Evolutionary conservation across 1,140 invertebrate genomes (phyloP).

Genomic region (Chrysopa pallens): DNA sequence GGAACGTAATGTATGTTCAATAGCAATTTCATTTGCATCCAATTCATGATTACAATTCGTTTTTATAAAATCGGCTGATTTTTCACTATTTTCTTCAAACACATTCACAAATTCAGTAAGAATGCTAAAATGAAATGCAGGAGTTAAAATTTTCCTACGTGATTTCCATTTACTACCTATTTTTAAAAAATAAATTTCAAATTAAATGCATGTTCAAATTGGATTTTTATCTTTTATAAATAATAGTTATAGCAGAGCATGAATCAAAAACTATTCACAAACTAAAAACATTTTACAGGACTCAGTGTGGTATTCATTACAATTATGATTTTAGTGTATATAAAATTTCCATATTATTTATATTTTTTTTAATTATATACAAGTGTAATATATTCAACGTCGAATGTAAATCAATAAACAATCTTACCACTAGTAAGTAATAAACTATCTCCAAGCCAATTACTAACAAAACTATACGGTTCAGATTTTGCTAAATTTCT

Average conservation of each 20-base stretch:
- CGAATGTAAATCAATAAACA: no score
- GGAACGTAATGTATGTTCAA: constrained; percentile 32
- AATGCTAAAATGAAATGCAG: constrained; percentile 81
- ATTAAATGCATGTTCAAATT: no score
- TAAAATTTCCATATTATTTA: no score
- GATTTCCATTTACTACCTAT: constrained; percentile 55
- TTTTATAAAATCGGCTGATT: constrained; percentile 13
- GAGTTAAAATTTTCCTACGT: constrained; percentile 65
- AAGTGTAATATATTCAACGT: no score
- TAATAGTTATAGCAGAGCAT: no score
- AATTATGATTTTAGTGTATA: no score
- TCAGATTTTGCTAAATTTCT: constrained; percentile 30
- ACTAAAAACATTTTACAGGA: no score
- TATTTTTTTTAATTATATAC: no score
- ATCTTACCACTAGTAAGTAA: constrained; percentile 16
- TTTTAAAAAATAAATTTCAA: no score
- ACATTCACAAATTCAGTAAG: constrained; percentile 53
- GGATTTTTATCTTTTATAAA: no score
- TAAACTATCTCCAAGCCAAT: constrained; percentile 30
- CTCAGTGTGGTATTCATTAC: no score
- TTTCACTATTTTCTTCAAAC: constrained; percentile 26
- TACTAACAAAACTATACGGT: constrained; percentile 28
- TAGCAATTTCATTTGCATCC: constrained; percentile 12
- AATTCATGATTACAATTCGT: neutral
- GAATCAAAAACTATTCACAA: no score